Base-by-base conservation (phyloP, 1,140 invertebrate species). In the Neodiprion pinetum region DNA sequence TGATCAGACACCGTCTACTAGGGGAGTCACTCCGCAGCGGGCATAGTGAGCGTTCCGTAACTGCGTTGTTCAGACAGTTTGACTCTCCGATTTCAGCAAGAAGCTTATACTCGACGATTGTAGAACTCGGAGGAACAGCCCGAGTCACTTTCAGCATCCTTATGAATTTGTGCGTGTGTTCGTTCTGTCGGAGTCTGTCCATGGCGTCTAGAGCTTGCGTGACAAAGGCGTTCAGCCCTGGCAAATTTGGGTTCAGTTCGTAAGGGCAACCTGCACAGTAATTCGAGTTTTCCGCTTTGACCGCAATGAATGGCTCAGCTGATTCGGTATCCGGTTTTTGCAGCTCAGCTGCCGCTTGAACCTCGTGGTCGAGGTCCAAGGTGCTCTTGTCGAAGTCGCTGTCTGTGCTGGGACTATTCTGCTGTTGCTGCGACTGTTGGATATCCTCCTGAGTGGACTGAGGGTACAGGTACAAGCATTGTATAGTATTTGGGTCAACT, bases 241-340 rank as follows among this genome's bases (percentile, higher is more conserved):
- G 83, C 10, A 88, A 40, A 48, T 81, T 84, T 1, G 86, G 83
- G 77, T 88, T 88, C 7, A 89, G 47, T 12, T 88, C 85, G 50
- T 82, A 87, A 2, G 87, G 88, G 77, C 88, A 89, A 48, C 86
- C 85, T 7, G 86, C 83, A 77, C 86, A 89, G 71, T 87, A 88
- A 5, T 80, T 79, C 1, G 80, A 75, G 47, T 73, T 78, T 3
- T 78, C 74, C 10, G 85, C 80, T 69, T 80, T 81, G 12, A 86
- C 81, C 4, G 87, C 86, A 7, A 88, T 83, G 17, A 88, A 87
- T 0, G 83, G 82, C 50, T 79, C 82, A 12, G 11, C 11, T 12
- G 53, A 61, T 4, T 61, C 53, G 53, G n/a, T 9, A 4, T 8
- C 53, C 9, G 53, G 11, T 61, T 17, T 61, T 10, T 84, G 80